Percentiles rank a stretch among this genome's conserved stretches.
These are phyloP conservation scores for Diadophis punctatus DNA, from an alignment of 2,113 vertebrate genomes.

Conservation along the genomic window DNA sequence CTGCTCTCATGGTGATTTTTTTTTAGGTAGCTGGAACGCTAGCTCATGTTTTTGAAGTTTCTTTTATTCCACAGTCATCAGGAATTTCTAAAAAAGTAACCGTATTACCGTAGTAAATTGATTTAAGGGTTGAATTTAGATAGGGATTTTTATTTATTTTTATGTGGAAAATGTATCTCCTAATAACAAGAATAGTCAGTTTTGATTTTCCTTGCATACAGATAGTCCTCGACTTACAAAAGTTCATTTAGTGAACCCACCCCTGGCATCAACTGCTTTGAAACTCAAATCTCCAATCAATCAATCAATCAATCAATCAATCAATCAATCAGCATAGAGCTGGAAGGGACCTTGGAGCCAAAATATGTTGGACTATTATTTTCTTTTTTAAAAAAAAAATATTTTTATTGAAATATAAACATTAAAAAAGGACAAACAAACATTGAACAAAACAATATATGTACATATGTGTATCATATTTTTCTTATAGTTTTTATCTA, in stretches of 20 bases:
- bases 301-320: no score
- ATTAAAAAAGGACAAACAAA: no score
- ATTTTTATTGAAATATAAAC: no score
- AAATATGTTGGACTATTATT: not conserved
- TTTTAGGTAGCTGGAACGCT: rapidly evolving
- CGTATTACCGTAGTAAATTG: not conserved
- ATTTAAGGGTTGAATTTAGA: not conserved
- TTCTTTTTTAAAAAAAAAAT: no score
- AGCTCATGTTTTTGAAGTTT: not conserved
- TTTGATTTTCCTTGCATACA: not conserved
- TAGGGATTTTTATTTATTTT: not conserved
- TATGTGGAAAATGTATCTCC: not conserved
- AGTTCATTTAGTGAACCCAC: no score
- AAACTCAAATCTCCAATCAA: no score
- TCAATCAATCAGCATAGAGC: no score
- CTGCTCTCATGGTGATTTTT: not conserved
- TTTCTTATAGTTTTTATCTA: no score
- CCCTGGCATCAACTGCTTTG: no score
- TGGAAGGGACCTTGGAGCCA: not conserved
- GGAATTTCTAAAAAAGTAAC: not conserved
- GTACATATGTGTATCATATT: no score
- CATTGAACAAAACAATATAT: no score
- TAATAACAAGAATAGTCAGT: not conserved
- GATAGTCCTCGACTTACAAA: no score
- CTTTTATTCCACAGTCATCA: not conserved